A percentile compares a stretch with the other conserved stretches of the same genome.
Evolutionary conservation across 2,888 invertebrate species (phyloP).

Genomic region (Agonum fuliginosum): DNA sequence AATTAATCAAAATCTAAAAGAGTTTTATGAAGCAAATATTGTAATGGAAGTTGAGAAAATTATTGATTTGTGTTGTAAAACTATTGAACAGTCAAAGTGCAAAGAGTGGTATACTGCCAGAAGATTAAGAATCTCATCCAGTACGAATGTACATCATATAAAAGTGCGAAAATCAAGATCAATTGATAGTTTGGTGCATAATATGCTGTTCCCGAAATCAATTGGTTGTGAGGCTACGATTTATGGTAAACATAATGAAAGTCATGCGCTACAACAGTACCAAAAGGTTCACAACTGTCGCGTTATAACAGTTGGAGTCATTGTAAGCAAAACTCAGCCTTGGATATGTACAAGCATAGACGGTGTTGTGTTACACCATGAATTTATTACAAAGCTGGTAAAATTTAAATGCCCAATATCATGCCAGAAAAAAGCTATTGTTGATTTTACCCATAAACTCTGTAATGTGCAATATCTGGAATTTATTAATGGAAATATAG

Average conservation of each 20-base stretch:
- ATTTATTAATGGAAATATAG: background rate
- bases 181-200: slow-evolving; percentile 48
- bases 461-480: slow-evolving; percentile 58
- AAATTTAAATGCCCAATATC: slow-evolving; percentile 62
- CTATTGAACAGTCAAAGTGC: slow-evolving; percentile 61
- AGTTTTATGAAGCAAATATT: slow-evolving; percentile 32
- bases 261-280: slow-evolving; percentile 42
- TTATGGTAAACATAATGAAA: slow-evolving; percentile 51
- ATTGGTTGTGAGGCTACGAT: slow-evolving; percentile 49
- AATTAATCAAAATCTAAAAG: slow-evolving; percentile 6
- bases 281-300: slow-evolving; percentile 38
- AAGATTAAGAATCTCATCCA: slow-evolving; percentile 62
- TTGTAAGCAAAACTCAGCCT: slow-evolving; percentile 56
- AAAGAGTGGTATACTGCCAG: slow-evolving; percentile 61
- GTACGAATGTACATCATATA: slow-evolving; percentile 61
- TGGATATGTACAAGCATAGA: slow-evolving; percentile 62
- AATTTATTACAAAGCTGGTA: slow-evolving; percentile 33
- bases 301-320: slow-evolving; percentile 58
- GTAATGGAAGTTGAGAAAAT: slow-evolving; percentile 32
- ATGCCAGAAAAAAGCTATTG: slow-evolving; percentile 55
- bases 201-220: slow-evolving; percentile 52
- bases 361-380: slow-evolving; percentile 62
- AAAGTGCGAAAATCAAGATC: slow-evolving; percentile 53
- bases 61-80: slow-evolving; percentile 60
- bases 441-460: slow-evolving; percentile 39